Base-by-base conservation (phyloP, 2,797 vertebrate species). In the Taeniopygia guttata region DNA sequence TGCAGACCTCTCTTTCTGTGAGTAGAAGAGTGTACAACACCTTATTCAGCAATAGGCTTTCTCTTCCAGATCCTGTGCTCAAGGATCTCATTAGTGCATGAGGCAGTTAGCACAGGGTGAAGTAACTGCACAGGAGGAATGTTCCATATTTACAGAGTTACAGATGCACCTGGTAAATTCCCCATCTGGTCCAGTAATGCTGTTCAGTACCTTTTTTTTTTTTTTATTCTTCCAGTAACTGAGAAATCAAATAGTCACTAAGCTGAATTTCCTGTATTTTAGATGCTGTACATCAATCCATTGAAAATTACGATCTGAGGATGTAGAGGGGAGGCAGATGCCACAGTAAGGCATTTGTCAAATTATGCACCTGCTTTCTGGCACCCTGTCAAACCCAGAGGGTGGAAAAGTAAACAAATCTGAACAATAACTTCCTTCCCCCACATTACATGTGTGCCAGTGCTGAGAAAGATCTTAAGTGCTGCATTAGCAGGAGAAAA, bases 351-450 rank as follows among this genome's bases (percentile, higher is more conserved):
- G 30, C 49, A 90, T 95, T 94, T 85, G 68, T 94, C 89, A 93
- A 91, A 64, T 27, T 59, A 70, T 83, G 81, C 88, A 85, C 69
- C 89, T 94, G 72, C 68, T 90, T 74, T 51, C 78, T 92, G 52
- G 22, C 75, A 93, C 64, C 23, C 30, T 89, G 78, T 82, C 76
- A 90, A 87, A 90, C 49, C 42, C 68, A 87, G 48, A 90, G 52
- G 59, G 60, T 79, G 18, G 27, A 72, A 69, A 27, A 83, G 22
- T 43, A 83, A 83, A 92, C 52, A 87, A 86, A 87, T 73, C 20
- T 83, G 58, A 94, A 67, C 68, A 89, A 79, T 82, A 51, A 84
- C 84, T 85, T 92, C 56, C 52, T 89, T 88, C 49, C 34, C 43
- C 43, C 12, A 36, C 27, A 10, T 74, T 83, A 38, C 15, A 30